These are phyloP conservation scores for Cephalopholis sonnerati DNA, from an alignment of 2,113 vertebrate species.

Conservation along the genomic window DNA sequence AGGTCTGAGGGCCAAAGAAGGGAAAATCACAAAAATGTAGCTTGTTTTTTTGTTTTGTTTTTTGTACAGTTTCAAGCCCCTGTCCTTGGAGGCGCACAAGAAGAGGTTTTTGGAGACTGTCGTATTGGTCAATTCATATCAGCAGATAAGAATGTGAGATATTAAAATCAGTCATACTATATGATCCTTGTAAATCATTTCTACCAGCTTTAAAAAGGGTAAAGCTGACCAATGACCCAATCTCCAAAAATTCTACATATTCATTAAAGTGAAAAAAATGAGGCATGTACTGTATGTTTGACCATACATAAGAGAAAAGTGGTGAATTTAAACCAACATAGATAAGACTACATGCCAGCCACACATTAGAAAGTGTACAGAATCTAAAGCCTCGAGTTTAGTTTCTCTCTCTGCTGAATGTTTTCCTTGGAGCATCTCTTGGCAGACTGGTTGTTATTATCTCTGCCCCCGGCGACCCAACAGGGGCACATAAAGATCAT, in stretches of 20 bases:
- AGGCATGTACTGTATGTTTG: neutral
- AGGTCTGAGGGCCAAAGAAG: constrained; percentile 56
- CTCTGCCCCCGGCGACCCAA: neutral
- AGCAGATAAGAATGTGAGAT: neutral
- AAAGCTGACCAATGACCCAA: neutral
- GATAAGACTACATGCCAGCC: neutral
- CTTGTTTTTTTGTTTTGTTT: neutral
- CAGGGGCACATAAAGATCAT: neutral
- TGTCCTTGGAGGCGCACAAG: neutral
- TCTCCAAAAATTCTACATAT: neutral
- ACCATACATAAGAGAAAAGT: neutral
- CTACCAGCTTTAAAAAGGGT: neutral
- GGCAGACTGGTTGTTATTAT: constrained; percentile 6
- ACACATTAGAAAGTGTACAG: neutral
- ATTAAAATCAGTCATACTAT: neutral
- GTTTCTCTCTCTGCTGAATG: constrained; percentile 21
- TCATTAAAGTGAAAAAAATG: neutral
- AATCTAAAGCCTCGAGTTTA: neutral
- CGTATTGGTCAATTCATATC: neutral
- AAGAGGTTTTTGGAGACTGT: neutral
- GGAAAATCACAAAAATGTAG: neutral
- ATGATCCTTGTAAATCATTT: neutral
- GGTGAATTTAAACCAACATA: constrained; percentile 3
- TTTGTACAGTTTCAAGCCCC: constrained; percentile 1
- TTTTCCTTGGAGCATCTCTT: neutral